Conservation (phyloP, 2,113 vertebrate species). For the Ochotona princeps region DNA sequence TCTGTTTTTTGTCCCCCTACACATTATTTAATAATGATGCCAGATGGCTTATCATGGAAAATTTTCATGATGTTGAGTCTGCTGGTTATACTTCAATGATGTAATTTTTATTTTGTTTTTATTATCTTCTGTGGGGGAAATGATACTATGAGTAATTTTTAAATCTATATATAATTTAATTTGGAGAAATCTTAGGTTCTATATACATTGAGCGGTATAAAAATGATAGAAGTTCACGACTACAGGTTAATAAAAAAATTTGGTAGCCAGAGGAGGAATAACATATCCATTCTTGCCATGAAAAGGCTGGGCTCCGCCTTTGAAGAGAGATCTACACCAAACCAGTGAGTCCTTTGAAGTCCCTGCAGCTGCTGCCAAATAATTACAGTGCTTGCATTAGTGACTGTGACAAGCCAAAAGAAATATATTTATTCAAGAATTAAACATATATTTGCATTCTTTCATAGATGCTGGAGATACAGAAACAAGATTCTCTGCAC, state of each 20-base stretch:
- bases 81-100: background rate
- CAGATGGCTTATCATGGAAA: background rate
- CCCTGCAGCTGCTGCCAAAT: background rate
- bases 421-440: background rate
- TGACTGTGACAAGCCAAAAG: background rate
- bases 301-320: background rate
- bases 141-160: background rate
- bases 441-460: background rate
- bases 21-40: background rate
- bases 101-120: background rate
- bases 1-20: background rate
- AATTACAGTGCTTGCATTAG: background rate
- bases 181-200: slow-evolving; percentile 6
- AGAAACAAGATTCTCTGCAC: background rate
- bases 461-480: background rate
- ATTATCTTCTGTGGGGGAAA: background rate
- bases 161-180: background rate
- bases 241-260: background rate
- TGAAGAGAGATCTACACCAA: background rate
- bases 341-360: background rate
- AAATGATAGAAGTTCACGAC: background rate
- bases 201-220: background rate
- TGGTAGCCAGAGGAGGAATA: background rate
- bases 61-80: background rate
- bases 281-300: background rate